phyloP scores from a whole-genome alignment of 2,888 invertebrate genomes.

The Drosophila affinis region DNA sequence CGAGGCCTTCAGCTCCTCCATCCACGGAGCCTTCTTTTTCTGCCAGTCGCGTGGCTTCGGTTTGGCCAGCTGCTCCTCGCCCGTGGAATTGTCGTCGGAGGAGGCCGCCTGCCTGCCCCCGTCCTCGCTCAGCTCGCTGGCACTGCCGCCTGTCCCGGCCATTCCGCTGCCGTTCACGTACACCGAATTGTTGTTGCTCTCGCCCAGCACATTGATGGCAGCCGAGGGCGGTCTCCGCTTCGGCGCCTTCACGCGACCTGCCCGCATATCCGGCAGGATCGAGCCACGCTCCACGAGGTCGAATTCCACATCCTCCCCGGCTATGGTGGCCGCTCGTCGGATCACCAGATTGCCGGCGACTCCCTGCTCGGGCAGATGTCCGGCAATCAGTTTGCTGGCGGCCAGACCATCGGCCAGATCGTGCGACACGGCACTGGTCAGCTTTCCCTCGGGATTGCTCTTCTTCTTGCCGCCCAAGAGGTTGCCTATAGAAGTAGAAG shows the following conservation, averaged over 20 bases:
- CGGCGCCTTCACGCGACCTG: constrained; percentile 86
- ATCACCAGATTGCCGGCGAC: constrained; percentile 73
- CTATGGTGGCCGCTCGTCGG: constrained; percentile 78
- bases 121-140: constrained; percentile 70
- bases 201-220: constrained; percentile 81
- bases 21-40: constrained; percentile 91
- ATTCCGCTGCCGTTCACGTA: constrained; percentile 81
- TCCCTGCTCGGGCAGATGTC: constrained; percentile 65
- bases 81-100: constrained; percentile 80
- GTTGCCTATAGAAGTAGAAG: constrained; percentile 80
- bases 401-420: constrained; percentile 84
- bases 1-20: constrained; percentile 91
- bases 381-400: constrained; percentile 83
- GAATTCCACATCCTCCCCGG: constrained; percentile 84
- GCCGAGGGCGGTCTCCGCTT: constrained; percentile 87
- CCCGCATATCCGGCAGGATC: constrained; percentile 88
- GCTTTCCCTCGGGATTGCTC: constrained; percentile 85
- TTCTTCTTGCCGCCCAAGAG: constrained; percentile 87
- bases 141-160: constrained; percentile 56
- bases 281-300: constrained; percentile 88
- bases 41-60: constrained; percentile 89
- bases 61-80: constrained; percentile 85
- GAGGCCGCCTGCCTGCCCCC: constrained; percentile 60
- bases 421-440: constrained; percentile 80
- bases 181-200: constrained; percentile 81